phyloP scores from a whole-genome alignment of 2,888 invertebrate species.

The Pilophorus perplexus region DNA sequence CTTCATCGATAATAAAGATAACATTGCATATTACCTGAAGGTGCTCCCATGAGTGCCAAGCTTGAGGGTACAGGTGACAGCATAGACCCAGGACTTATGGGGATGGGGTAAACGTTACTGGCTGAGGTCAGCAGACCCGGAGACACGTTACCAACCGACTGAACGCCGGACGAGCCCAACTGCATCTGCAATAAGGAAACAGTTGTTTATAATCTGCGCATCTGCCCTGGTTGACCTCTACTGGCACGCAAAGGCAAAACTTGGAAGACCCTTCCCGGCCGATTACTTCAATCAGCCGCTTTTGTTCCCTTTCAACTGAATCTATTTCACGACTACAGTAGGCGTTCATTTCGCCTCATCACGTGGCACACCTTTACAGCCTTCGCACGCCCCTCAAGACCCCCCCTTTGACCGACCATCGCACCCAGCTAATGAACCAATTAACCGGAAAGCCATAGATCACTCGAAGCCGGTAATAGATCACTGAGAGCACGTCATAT shows the following conservation, averaged over 20 bases:
- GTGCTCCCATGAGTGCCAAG: slow-evolving; percentile 48
- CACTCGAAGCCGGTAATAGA: no score
- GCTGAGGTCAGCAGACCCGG: slow-evolving; percentile 47
- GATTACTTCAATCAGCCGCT: no score
- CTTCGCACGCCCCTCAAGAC: no score
- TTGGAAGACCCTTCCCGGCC: no score
- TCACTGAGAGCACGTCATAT: no score
- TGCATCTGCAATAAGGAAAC: slow-evolving; percentile 46
- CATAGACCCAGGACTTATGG: slow-evolving; percentile 49
- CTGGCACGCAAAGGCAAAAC: slow-evolving; percentile 30
- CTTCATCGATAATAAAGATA: neutral
- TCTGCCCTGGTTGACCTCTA: slow-evolving; percentile 17
- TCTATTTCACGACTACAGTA: no score
- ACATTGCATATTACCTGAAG: slow-evolving; percentile 43
- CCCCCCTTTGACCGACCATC: no score
- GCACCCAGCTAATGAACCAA: slow-evolving; percentile 30
- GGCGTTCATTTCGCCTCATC: no score
- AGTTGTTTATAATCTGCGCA: neutral
- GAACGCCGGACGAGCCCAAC: slow-evolving; percentile 40
- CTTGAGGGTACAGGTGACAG: slow-evolving; percentile 49
- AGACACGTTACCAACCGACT: slow-evolving; percentile 47
- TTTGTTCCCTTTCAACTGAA: no score
- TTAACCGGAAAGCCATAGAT: slow-evolving; percentile 23
- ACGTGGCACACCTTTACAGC: no score
- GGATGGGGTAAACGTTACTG: slow-evolving; percentile 47